A percentile compares a stretch with the other conserved stretches of the same genome.
phyloP scores from a whole-genome alignment of 2,888 invertebrate genomes.

The Leucania comma region DNA sequence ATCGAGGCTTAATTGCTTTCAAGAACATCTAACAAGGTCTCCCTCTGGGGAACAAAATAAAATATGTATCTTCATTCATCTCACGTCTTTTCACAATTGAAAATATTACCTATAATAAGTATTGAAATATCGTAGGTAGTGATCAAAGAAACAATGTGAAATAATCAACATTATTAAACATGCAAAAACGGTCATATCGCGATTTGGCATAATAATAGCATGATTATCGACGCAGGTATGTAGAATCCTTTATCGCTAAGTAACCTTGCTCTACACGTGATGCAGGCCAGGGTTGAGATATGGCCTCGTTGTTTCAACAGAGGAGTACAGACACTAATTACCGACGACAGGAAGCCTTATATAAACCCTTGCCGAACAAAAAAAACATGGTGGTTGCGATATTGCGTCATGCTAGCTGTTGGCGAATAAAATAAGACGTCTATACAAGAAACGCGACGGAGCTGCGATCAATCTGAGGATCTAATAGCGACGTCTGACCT shows the following conservation, averaged over 20 bases:
- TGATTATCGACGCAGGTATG: slow-evolving; percentile 48
- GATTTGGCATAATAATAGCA: slow-evolving; percentile 38
- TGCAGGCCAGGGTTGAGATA: slow-evolving; percentile 65
- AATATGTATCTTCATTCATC: slow-evolving; percentile 20
- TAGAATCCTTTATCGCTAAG: slow-evolving; percentile 63
- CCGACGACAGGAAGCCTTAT: slow-evolving; percentile 78
- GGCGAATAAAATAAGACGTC: slow-evolving; percentile 72
- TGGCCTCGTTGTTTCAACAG: slow-evolving; percentile 58
- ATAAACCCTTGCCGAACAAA: slow-evolving; percentile 73
- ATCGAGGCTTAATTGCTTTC: slow-evolving; percentile 26
- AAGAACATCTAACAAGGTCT: slow-evolving; percentile 12
- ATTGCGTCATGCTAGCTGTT: slow-evolving; percentile 66
- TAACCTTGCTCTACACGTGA: slow-evolving; percentile 60
- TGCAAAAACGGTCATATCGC: slow-evolving; percentile 38
- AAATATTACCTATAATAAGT: slow-evolving; percentile 3
- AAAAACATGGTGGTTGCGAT: slow-evolving; percentile 59
- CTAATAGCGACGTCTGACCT: slow-evolving; percentile 86
- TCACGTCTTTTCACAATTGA: neutral
- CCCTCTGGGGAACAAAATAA: slow-evolving; percentile 4
- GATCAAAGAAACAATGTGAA: slow-evolving; percentile 15
- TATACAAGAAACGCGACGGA: slow-evolving; percentile 79
- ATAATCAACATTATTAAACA: slow-evolving; percentile 28
- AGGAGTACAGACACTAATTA: slow-evolving; percentile 69
- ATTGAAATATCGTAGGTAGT: slow-evolving; percentile 17
- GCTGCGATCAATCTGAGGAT: slow-evolving; percentile 86